Evolutionary conservation across 2,888 invertebrate genomes (phyloP).

Genomic region (Caenorhabditis sinica): DNA sequence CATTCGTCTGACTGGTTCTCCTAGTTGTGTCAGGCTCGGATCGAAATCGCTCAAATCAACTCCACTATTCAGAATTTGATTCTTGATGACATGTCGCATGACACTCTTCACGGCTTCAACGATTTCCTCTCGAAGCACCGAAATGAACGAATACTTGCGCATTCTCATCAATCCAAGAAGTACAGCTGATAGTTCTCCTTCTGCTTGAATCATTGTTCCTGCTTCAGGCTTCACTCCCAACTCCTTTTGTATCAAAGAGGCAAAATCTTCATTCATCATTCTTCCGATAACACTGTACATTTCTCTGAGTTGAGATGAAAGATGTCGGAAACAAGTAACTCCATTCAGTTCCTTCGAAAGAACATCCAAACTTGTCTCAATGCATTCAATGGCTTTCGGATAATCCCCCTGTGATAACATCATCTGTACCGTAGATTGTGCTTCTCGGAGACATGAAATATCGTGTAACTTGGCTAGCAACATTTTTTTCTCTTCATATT

Average conservation of each 20-base stretch:
- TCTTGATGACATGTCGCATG: slow-evolving; percentile 77
- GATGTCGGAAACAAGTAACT: slow-evolving; percentile 94
- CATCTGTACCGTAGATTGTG: slow-evolving; percentile 96
- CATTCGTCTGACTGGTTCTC: slow-evolving; percentile 87
- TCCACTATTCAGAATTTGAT: slow-evolving; percentile 75
- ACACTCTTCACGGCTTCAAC: slow-evolving; percentile 84
- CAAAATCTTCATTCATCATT: slow-evolving; percentile 96
- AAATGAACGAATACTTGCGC: slow-evolving; percentile 92
- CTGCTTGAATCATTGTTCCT: slow-evolving; percentile 80
- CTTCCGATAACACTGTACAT: slow-evolving; percentile 96
- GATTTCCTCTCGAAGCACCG: slow-evolving; percentile 89
- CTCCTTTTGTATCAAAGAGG: slow-evolving; percentile 93
- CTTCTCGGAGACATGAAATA: slow-evolving; percentile 87
- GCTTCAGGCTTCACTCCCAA: slow-evolving; percentile 87
- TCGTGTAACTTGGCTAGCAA: slow-evolving; percentile 77
- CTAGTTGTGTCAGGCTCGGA: slow-evolving; percentile 84
- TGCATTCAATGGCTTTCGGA: slow-evolving; percentile 94
- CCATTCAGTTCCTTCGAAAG: slow-evolving; percentile 93
- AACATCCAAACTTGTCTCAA: slow-evolving; percentile 92
- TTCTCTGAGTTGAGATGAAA: slow-evolving; percentile 95
- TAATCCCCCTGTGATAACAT: slow-evolving; percentile 96
- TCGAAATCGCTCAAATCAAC: slow-evolving; percentile 77
- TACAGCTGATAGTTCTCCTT: slow-evolving; percentile 91
- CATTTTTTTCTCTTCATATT: slow-evolving; percentile 73
- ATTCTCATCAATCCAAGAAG: slow-evolving; percentile 93